Evolutionary conservation across 2,888 invertebrate species (phyloP).

Genomic region (Drosophila mercatorum): DNA sequence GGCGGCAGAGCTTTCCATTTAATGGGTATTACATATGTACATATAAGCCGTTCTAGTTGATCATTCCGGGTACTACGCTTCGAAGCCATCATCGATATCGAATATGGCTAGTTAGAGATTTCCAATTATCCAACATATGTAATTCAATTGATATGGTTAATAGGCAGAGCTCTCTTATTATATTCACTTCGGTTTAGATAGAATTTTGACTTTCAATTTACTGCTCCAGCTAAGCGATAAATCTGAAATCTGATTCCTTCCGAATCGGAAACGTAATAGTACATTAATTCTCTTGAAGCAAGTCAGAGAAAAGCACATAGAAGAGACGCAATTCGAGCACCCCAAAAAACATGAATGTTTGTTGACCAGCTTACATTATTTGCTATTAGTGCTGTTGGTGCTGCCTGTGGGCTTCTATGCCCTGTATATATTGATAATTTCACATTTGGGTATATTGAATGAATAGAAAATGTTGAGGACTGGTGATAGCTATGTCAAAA

Average conservation of each 20-base stretch:
- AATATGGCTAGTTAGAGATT: background rate
- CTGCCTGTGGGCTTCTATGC: slow-evolving; percentile 4
- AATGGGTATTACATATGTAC: slow-evolving; percentile 16
- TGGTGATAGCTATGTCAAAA: no score
- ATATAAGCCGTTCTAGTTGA: slow-evolving; percentile 16
- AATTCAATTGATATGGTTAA: background rate
- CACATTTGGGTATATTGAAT: background rate
- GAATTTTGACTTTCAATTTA: slow-evolving; percentile 5
- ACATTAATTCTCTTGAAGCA: background rate
- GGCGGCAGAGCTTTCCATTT: slow-evolving; percentile 4
- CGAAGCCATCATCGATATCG: background rate
- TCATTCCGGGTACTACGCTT: background rate
- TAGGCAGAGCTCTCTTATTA: no score
- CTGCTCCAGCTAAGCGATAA: slow-evolving; percentile 11
- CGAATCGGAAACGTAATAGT: slow-evolving; percentile 8
- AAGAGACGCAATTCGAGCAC: slow-evolving; percentile 28
- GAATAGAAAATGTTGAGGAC: background rate
- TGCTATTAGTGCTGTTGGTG: slow-evolving; percentile 5
- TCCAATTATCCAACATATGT: no score
- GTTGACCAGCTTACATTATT: background rate
- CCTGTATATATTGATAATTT: background rate
- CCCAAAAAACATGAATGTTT: background rate
- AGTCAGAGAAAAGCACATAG: background rate
- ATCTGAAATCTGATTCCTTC: slow-evolving; percentile 20
- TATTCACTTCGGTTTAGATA: background rate